phyloP scores from a whole-genome alignment of 2,888 invertebrate species.

The Syritta pipiens region DNA sequence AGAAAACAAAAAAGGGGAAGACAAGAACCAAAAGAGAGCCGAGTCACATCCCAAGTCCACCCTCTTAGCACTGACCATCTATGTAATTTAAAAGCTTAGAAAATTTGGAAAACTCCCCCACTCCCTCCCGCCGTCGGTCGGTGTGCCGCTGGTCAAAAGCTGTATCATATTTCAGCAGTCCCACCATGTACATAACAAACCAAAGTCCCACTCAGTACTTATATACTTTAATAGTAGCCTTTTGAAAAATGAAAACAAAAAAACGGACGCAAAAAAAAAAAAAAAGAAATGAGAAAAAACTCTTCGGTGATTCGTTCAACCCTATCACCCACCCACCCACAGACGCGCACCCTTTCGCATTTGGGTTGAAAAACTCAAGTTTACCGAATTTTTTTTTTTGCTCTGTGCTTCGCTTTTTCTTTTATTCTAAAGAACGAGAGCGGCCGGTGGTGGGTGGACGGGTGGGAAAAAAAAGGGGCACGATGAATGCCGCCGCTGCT shows the following conservation, averaged over 20 bases:
- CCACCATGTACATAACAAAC: slow-evolving; percentile 61
- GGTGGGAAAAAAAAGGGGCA: too few species aligned
- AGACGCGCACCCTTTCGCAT: slow-evolving; percentile 62
- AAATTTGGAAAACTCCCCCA: slow-evolving; percentile 41
- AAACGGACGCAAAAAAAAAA: slow-evolving; percentile 30
- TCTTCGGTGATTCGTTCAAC: slow-evolving; percentile 69
- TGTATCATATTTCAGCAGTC: slow-evolving; percentile 67
- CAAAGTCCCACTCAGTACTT: slow-evolving; percentile 61
- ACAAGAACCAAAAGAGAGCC: slow-evolving; percentile 34
- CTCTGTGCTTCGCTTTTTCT: slow-evolving; percentile 42
- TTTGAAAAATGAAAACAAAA: slow-evolving; percentile 65
- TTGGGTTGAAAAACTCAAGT: slow-evolving; percentile 69
- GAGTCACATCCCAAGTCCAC: slow-evolving; percentile 50
- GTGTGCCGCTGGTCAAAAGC: slow-evolving; percentile 63
- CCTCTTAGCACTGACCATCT: slow-evolving; percentile 63
- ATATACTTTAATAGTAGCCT: slow-evolving; percentile 69
- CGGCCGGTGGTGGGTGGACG: too few species aligned
- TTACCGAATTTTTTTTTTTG: slow-evolving; percentile 36
- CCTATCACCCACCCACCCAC: slow-evolving; percentile 66
- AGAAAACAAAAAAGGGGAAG: slow-evolving; percentile 52
- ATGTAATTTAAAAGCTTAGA: slow-evolving; percentile 69
- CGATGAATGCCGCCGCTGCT: slow-evolving; percentile 31
- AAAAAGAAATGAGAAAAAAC: slow-evolving; percentile 44
- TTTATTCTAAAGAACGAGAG: slow-evolving; percentile 63
- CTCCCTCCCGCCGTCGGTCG: slow-evolving; percentile 4